Base-by-base conservation (phyloP, 2,888 invertebrate species). In the Epistrophe eligans region DNA sequence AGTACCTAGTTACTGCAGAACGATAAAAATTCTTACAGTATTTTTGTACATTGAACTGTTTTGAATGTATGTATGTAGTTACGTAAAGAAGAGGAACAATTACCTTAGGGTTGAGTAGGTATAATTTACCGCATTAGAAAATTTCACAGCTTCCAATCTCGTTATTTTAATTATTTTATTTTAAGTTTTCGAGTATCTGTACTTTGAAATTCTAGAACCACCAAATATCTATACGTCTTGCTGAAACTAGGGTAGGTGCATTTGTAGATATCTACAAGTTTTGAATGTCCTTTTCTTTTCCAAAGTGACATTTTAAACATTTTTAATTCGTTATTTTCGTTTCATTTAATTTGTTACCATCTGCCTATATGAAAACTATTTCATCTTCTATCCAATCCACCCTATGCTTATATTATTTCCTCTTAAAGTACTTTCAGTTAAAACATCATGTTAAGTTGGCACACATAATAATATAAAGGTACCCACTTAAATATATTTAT, bases 391-490 rank as follows among this genome's bases (percentile, higher is more conserved):
- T 28, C 15, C 55, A 9, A 8, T 64, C 8, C 7, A 9, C 19
- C n/a, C 32, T 60, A 4, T 1, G 32, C 52, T 24, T 24, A 24
- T 24, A n/a, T 60, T 43, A 19, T 45, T 45, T 58, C 64, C 50
- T 10, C 5, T 48, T 8, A 32, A 52, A 24, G 40, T 35, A 74
- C 55, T 45, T 71, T 45, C 50, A 64, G 71, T 77, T 81, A 28
- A 81, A 77, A 82, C 77, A 82, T 82, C 77, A 77, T 72, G 72
- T 60, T 77, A 66, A 64, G 72, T 67, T 60, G 58, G 72, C 58
- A 73, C 28, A 45, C 45, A 76, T 66, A 50, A 50, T 35, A 48
- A 50, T 32, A 32, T 66, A 45, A 17, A 52, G 50, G 45, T 24
- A 62, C 43, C 19, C 28, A 48, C 48, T 11, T 28, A 67, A 19